Evolutionary conservation across 2,113 vertebrate genomes (phyloP), one percentile per base, ranked within the genome.

Genomic region (Equus przewalskii): DNA sequence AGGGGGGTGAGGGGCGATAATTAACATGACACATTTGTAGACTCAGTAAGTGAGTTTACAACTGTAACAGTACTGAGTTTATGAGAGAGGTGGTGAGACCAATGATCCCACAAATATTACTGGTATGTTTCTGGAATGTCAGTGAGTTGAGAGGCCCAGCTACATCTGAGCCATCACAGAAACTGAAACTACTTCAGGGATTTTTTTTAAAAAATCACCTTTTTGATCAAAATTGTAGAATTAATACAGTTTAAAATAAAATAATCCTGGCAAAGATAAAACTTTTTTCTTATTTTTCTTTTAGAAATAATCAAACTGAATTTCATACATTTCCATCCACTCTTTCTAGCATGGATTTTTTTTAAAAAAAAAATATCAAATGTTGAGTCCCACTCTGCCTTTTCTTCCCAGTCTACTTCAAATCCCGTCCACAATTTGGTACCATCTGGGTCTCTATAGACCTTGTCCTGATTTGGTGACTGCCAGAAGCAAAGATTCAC

Each of bases 111-210:
- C 97, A 97, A 95, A 62, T 87, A 97, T 96, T 56, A 82, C 95
- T 87, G 97, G 78, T 62, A 90, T 96, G 96, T 70, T 75, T 89
- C 8, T 49, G 93, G 93, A 96, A 97, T 58, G 96, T 44, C 95
- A 78, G 69, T 6, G 76, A 93, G 78, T 19, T 13, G 41, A 92
- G 86, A 21, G 26, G 65, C 60, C 80, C 49, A 6, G 62, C 54
- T 89, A 60, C 21, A 86, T 36, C 19, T 49, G 41, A 79, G 79
- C 81, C 95, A 28, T 76, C 60, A 14, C 2, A 72, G 86, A 91
- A 95, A 95, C 70, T 14, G 36, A 67, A 92, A 93, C 64, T 44
- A 89, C 36, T 78, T 70, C 58, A 44, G 78, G 75, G 82, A 36
- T 14, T 79, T 84, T 33, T 65, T 21, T 75, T 30, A 3, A 41